Base-by-base conservation (phyloP, 2,888 invertebrate species). In the Chloroclysta siterata region DNA sequence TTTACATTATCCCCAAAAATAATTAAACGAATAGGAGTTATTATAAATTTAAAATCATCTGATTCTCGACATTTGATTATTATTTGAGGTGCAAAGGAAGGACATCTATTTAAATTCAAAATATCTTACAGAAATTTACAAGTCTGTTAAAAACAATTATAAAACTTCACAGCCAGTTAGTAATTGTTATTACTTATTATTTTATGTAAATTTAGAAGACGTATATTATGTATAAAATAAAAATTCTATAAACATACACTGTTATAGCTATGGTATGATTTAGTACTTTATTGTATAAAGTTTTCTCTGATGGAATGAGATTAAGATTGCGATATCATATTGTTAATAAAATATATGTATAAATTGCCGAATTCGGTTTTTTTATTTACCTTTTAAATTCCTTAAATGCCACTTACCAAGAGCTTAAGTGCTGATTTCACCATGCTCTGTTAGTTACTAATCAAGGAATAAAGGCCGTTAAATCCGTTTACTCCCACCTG, bases 281-380 rank as follows among this genome's bases (percentile, higher is more conserved):
- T 83, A 83, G 79, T 82, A 80, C 78, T 79, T 74, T 85, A 83
- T 79, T 89, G 88, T 90, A 87, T 86, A 85, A 83, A 88, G 83
- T 84, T 82, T 84, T 81, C 82, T 87, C 86, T 86, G 87, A 85
- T 55, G 78, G 84, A 85, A 82, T 82, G 88, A 88, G 85, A 87
- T 87, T 88, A 90, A 86, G 85, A 83, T 81, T 84, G 89, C 87
- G 89, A 91, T 91, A 93, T 90, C 87, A 89, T 90, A 92, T 89
- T 91, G 92, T 92, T 92, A 91, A 89, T 90, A 90, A 90, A 91
- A 89, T 92, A 88, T 91, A 91, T 90, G 88, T 91, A 91, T 91
- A 91, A 91, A 91, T 89, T 88, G 88, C 85, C 82, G 81, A 80
- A 66, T 60, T 68, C 60, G 69, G 73, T 78, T 79, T 83, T 82